Evolutionary conservation across 2,888 invertebrate genomes (phyloP), one percentile per base, ranked within the genome.

Genomic region (Osedax fenrisi): DNA sequence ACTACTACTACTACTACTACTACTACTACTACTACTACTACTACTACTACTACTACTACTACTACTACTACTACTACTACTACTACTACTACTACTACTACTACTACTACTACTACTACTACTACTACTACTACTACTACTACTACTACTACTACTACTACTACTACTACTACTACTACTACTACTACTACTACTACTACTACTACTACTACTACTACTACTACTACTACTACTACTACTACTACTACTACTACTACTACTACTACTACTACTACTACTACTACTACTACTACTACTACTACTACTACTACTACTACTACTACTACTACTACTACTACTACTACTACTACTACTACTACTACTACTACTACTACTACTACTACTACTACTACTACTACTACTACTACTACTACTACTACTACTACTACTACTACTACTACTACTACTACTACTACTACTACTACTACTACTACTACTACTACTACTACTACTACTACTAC

Each of bases 11-110:
- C 27, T 71, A 76, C 75, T 72, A 76, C 64, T 61, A 23, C 26
- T 2, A 62, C 66, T 76, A 72, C 71, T 76, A 75, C 68, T 75
- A 75, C 74, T 75, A 74, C 75, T 76, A 75, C 75, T 75, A 75
- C 75, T 75, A 76, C 75, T 75, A 75, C 75, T 75, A 75, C 75
- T 76, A 75, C 75, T 75, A 75, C 70, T 76, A 76, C 68, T 75
- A 75, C 75, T 75, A 76, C 75, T 75, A 76, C 75, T 75, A 75
- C 75, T 71, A 72, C 76, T 73, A 75, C 71, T 75, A 76, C 75
- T 75, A 73, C 76, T 77, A 75, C 77, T 76, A 77, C 75, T 77
- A 75, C 75, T 76, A 75, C 75, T 76, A 75, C 77, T 76, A 64
- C 70, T 77, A 56, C 76, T 74, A 74, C 77, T 67, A 67, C 77